Evolutionary conservation across 2,797 vertebrate genomes (phyloP).

Genomic region (Syngnathus rostellatus): DNA sequence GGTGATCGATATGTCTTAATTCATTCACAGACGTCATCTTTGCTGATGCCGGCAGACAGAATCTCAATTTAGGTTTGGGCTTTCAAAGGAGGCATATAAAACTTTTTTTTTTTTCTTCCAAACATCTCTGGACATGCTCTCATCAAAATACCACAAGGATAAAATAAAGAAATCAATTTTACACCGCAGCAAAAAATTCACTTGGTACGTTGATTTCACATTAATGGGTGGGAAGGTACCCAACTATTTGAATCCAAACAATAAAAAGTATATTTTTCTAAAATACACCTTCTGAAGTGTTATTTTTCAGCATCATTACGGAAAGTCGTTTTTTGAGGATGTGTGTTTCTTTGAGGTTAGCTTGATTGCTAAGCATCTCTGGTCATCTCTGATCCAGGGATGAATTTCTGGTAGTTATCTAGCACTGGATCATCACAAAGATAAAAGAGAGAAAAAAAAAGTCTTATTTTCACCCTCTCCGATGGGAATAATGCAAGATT

Average conservation of each 20-base stretch:
- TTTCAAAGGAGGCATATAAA: conserved; percentile 27
- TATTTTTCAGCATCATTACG: background rate
- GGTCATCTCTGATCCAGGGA: background rate
- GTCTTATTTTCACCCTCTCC: background rate
- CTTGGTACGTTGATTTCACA: too few relatives aligned
- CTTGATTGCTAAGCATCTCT: background rate
- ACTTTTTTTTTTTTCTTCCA: too few relatives aligned
- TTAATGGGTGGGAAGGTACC: too few relatives aligned
- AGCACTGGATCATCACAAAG: background rate
- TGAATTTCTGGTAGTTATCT: background rate
- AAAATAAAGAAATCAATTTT: too few relatives aligned
- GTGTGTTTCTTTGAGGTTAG: too few relatives aligned
- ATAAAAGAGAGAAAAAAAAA: background rate
- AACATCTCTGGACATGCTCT: too few relatives aligned
- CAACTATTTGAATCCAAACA: too few relatives aligned
- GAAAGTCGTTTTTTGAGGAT: background rate
- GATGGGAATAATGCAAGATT: background rate
- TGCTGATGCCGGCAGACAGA: conserved; percentile 33
- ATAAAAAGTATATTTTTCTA: background rate
- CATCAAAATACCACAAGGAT: too few relatives aligned
- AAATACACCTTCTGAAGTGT: background rate
- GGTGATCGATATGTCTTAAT: conserved; percentile 60
- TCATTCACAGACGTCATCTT: conserved; percentile 55
- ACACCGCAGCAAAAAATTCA: too few relatives aligned
- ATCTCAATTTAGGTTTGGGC: background rate